Conservation (phyloP, 37 sponge, comb jelly and placozoan genomes). For the Sycon ciliatum region DNA sequence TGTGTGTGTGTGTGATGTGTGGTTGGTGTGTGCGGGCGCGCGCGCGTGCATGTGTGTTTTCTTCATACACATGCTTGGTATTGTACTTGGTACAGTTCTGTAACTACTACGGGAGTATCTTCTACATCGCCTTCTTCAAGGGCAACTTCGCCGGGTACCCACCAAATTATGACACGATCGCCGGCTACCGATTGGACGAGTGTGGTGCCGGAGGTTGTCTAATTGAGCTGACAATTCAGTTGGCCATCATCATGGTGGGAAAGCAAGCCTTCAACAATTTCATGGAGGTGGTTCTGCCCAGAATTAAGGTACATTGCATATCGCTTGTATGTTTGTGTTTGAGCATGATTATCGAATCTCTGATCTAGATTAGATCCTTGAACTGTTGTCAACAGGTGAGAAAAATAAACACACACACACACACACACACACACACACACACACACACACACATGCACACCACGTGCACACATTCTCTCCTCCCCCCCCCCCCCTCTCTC, state of each 20-base stretch:
- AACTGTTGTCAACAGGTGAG: too few species aligned
- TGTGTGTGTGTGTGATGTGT: neutral
- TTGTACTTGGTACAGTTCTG: slow-evolving; percentile 54
- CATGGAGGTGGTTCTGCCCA: slow-evolving; percentile 58
- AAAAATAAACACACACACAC: too few species aligned
- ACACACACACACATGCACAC: too few species aligned
- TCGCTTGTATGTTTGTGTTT: too few species aligned
- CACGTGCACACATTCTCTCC: too few species aligned
- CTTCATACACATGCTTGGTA: neutral
- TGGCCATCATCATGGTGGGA: slow-evolving; percentile 55
- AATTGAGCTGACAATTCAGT: slow-evolving; percentile 60
- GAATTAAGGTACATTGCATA: too few species aligned
- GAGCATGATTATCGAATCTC: too few species aligned
- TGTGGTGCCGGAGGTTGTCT: slow-evolving; percentile 67
- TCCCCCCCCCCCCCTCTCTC: too few species aligned
- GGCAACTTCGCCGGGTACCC: slow-evolving; percentile 78
- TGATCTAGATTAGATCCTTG: too few species aligned
- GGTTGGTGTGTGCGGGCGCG: neutral
- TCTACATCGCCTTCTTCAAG: slow-evolving; percentile 76
- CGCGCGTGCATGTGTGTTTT: neutral
- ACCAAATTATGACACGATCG: slow-evolving; percentile 53
- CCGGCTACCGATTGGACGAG: slow-evolving; percentile 68
- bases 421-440: too few species aligned
- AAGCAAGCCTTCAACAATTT: slow-evolving; percentile 59
- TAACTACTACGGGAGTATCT: slow-evolving; percentile 54